phyloP scores from a whole-genome alignment of 2,888 invertebrate genomes.

The Tinea semifulvella region DNA sequence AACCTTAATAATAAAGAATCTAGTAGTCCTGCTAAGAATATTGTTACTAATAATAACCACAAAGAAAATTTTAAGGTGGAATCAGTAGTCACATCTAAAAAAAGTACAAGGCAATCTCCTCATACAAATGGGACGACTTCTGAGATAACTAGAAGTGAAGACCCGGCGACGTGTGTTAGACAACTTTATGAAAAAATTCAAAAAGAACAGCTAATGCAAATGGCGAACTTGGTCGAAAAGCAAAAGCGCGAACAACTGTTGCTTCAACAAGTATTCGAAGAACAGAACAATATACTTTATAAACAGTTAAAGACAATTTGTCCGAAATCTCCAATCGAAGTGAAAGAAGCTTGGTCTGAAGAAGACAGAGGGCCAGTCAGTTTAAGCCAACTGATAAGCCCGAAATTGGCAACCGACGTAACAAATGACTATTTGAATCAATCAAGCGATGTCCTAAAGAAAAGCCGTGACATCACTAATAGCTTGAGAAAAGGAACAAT shows the following conservation, averaged over 20 bases:
- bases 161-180: constrained; percentile 43
- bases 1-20: not conserved
- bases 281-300: constrained; percentile 69
- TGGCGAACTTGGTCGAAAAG: constrained; percentile 68
- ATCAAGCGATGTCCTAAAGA: constrained; percentile 43
- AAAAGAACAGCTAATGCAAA: constrained; percentile 71
- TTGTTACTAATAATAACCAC: constrained; percentile 21
- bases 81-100: not conserved
- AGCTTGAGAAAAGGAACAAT: constrained; percentile 32
- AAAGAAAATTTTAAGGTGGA: not conserved
- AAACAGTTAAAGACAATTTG: constrained; percentile 53
- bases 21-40: constrained; percentile 29
- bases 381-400: constrained; percentile 48
- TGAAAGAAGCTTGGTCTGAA: constrained; percentile 48
- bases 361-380: constrained; percentile 46
- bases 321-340: constrained; percentile 42
- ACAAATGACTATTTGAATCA: constrained; percentile 43
- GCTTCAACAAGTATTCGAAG: constrained; percentile 71
- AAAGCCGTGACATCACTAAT: constrained; percentile 42
- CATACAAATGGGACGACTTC: not conserved
- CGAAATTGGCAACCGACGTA: constrained; percentile 21
- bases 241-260: constrained; percentile 71
- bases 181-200: constrained; percentile 64
- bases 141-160: constrained; percentile 25
- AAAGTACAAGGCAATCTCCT: not conserved